Evolutionary conservation across 2,113 vertebrate genomes (phyloP).

Genomic region (Cebus imitator): DNA sequence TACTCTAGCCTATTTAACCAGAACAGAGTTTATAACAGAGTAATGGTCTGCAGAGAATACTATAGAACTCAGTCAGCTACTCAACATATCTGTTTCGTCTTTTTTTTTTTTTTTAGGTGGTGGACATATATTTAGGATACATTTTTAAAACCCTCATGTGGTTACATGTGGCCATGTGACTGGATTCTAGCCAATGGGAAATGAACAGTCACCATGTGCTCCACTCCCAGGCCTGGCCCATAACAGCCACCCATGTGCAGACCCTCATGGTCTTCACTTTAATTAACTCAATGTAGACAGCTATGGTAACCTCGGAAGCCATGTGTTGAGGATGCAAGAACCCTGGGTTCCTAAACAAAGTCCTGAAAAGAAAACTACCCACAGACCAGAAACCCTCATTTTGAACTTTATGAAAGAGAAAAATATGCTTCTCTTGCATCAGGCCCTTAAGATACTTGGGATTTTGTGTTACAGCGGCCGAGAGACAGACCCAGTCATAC

Average conservation of each 20-base stretch:
- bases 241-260: too few species aligned
- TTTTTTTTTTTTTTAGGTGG: neutral
- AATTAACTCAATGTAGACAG: neutral
- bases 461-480: neutral
- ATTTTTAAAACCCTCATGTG: neutral
- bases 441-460: neutral
- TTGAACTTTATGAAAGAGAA: neutral
- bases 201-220: neutral
- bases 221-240: neutral
- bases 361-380: neutral
- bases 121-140: neutral
- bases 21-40: neutral
- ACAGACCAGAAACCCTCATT: neutral
- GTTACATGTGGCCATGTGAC: neutral
- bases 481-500: neutral
- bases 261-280: neutral
- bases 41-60: neutral
- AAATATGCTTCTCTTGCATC: neutral
- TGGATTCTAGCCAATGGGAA: neutral
- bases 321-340: neutral
- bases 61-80: too few species aligned
- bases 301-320: neutral
- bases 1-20: neutral
- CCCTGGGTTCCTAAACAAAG: neutral
- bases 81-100: neutral